Base-by-base conservation (phyloP, 2,113 vertebrate genomes). In the Pleuronectes platessa region DNA sequence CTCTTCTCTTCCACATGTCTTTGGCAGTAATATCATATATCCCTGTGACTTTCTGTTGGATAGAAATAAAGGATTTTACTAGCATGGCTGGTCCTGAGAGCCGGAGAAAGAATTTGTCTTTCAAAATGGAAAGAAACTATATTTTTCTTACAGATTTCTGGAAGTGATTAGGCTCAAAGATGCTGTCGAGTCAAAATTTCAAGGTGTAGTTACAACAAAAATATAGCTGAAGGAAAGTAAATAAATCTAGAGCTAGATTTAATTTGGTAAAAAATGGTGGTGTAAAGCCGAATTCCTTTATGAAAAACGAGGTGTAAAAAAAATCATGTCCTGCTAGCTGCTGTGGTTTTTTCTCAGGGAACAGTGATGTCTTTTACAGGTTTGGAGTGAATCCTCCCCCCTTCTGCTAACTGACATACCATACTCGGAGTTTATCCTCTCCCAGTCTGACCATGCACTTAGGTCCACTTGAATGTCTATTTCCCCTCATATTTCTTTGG, bases 291-390 rank as follows among this genome's bases (percentile, higher is more conserved):
- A 27, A 8, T 37, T 61, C 15, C 3, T 21, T 31, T 66, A 5
- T 58, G 37, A 73, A 62, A 45, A 60, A 21, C 14, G 47, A 61
- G 23, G 21, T 51, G 23, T n/a, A n/a, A 55, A 21, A 61, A 62
- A 74, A 23, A 59, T 12, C 45, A 64, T 73, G 31, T 74, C 58
- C 71, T 21, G 27, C 54, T 45, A 58, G 23, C 58, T 73, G n/a
- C 31, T 53, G 64, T 74, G 56, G 61, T 61, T 79, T 51, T 51
- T 54, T 86, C 72, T 79, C 76, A 49, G 61, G 17, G 20, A 81
- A 79, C 78, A 80, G 62, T 82, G 54, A 83, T 89, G 60, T 67
- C 73, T 86, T 86, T 71, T 3, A 47, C 77, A 76, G 77, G 37
- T 72, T 65, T 71, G 75, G 71, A 71, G 74, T 17, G 17, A 77